Evolutionary conservation across 2,888 invertebrate genomes (phyloP).

Genomic region (Entomobrya multifasciata): DNA sequence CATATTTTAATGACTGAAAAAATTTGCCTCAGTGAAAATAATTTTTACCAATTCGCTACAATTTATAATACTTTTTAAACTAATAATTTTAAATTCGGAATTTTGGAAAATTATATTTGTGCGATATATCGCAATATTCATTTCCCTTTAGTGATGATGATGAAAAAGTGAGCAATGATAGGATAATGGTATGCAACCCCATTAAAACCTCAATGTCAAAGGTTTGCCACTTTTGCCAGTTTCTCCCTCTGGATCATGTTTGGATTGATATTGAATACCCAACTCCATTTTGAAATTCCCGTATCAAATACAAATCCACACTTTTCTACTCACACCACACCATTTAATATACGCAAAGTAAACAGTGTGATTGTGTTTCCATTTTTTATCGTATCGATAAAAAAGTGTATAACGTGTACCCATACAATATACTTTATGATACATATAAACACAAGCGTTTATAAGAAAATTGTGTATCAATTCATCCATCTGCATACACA

Average conservation of each 20-base stretch:
- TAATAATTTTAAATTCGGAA: no score
- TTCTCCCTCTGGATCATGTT: conserved; percentile 46
- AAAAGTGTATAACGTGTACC: neutral
- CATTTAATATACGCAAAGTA: conserved; percentile 38
- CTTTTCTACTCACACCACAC: neutral
- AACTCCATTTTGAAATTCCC: conserved; percentile 27
- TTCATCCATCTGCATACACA: conserved; percentile 37
- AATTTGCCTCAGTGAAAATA: no score
- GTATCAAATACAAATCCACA: conserved; percentile 32
- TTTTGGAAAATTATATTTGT: no score
- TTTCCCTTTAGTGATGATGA: neutral
- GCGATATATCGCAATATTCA: neutral
- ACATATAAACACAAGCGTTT: neutral
- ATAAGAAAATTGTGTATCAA: neutral
- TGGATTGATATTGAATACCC: conserved; percentile 55
- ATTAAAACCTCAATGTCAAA: conserved; percentile 58
- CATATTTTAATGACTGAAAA: no score
- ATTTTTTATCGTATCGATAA: neutral
- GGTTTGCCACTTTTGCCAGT: conserved; percentile 45
- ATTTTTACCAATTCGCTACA: no score
- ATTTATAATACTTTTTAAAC: no score
- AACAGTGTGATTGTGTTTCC: conserved; percentile 29
- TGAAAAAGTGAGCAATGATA: neutral
- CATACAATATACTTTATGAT: neutral
- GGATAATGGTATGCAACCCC: conserved; percentile 14